Evolutionary conservation across 2,888 invertebrate species (phyloP).

Genomic region (Himalopsyche kuldschensis): DNA sequence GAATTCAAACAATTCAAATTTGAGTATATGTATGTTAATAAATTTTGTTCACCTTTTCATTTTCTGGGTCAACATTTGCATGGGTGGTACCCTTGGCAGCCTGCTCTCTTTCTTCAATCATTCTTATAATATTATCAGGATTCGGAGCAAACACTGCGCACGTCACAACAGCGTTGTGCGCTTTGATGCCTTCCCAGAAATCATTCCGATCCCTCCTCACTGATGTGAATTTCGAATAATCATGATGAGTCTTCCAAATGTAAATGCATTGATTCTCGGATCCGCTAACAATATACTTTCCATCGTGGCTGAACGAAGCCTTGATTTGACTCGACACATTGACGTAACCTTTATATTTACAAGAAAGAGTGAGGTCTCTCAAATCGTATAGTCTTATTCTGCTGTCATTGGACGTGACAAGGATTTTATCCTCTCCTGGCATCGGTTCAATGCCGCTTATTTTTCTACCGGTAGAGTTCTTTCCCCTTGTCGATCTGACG

Average conservation of each 20-base stretch:
- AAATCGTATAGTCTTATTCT: conserved; percentile 94
- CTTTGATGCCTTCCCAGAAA: conserved; percentile 96
- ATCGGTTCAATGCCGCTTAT: conserved; percentile 97
- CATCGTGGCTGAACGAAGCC: conserved; percentile 96
- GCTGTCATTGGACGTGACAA: conserved; percentile 98
- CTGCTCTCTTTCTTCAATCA: conserved; percentile 63
- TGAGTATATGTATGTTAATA: too few relatives aligned
- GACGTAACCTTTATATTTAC: conserved; percentile 92
- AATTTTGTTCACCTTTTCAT: conserved; percentile 48
- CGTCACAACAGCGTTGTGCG: conserved; percentile 94
- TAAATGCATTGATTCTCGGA: conserved; percentile 98
- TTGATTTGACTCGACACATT: conserved; percentile 97
- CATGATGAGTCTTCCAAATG: conserved; percentile 97
- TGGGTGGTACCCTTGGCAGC: conserved; percentile 43
- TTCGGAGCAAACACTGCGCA: conserved; percentile 98
- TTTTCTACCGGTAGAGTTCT: conserved; percentile 91
- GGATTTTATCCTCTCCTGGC: conserved; percentile 92
- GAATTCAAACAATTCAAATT: too few relatives aligned
- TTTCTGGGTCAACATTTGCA: conserved; percentile 47
- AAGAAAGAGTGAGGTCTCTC: conserved; percentile 89
- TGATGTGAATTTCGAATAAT: conserved; percentile 92
- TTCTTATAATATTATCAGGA: conserved; percentile 85
- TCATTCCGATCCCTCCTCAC: conserved; percentile 91
- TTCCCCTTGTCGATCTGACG: conserved; percentile 92
- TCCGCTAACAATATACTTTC: conserved; percentile 95